Conservation (phyloP, 30 jellyfish, hydroid and myxozoan species). For the Pelagia noctiluca region DNA sequence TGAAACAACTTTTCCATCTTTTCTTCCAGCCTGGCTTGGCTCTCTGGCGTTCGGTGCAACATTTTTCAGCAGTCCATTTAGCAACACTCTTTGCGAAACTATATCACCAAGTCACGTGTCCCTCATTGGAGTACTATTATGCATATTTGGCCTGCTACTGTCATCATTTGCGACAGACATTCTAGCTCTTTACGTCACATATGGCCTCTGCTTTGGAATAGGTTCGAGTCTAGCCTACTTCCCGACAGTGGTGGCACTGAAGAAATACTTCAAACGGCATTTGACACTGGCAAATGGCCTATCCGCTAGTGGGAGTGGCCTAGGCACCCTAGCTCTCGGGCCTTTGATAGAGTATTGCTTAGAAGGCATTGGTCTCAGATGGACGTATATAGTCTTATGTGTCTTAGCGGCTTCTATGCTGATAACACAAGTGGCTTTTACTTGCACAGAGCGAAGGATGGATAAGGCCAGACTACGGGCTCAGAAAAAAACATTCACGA, state of each 20-base stretch:
- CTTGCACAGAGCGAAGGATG: slow-evolving; percentile 3
- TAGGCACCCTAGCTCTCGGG: slow-evolving; percentile 61
- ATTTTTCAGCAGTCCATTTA: slow-evolving; percentile 58
- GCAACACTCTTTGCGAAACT: slow-evolving; percentile 52
- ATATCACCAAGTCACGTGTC: slow-evolving; percentile 41
- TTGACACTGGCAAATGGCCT: slow-evolving; percentile 75
- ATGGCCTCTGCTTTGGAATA: slow-evolving; percentile 66
- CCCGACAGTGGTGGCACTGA: slow-evolving; percentile 61
- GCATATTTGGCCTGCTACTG: slow-evolving; percentile 59
- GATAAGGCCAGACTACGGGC: background rate
- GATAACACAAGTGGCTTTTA: slow-evolving; percentile 1
- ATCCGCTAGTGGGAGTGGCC: slow-evolving; percentile 80
- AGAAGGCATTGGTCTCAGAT: slow-evolving; percentile 48
- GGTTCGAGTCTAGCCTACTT: slow-evolving; percentile 65
- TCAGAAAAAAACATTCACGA: background rate
- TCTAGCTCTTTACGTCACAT: slow-evolving; percentile 40
- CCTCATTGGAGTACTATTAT: slow-evolving; percentile 39
- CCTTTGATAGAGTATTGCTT: slow-evolving; percentile 41
- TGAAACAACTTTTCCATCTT: background rate
- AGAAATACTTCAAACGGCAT: slow-evolving; percentile 55
- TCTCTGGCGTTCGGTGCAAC: slow-evolving; percentile 74
- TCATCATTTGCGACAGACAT: slow-evolving; percentile 67
- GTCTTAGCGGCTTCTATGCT: slow-evolving; percentile 17
- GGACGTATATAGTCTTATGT: slow-evolving; percentile 57
- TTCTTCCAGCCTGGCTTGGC: slow-evolving; percentile 78